Conservation (phyloP, 2,797 vertebrate genomes). For the Melanogrammus aeglefinus region DNA sequence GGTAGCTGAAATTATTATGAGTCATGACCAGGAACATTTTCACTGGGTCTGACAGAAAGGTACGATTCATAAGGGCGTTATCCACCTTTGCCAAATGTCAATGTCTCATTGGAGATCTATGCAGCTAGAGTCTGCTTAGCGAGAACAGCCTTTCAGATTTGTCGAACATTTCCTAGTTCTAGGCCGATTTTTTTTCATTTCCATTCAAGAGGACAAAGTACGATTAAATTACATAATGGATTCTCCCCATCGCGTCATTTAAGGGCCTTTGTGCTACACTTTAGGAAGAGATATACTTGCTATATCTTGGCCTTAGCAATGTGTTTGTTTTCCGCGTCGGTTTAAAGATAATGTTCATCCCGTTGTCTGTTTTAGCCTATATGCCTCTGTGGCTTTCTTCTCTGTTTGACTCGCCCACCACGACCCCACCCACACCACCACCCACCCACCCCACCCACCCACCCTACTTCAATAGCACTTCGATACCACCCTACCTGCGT, state of each 20-base stretch:
- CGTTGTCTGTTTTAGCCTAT: background rate
- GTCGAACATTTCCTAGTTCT: background rate
- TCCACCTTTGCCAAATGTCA: background rate
- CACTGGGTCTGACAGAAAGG: background rate
- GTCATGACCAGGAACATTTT: background rate
- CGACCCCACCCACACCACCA: background rate
- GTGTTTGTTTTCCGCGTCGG: background rate
- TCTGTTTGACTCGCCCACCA: background rate
- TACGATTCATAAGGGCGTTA: background rate
- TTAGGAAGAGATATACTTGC: background rate
- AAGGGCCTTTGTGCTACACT: background rate
- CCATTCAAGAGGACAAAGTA: background rate
- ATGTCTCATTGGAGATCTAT: background rate
- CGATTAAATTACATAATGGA: background rate
- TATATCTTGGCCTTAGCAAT: background rate
- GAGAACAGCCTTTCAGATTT: background rate
- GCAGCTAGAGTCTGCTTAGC: background rate
- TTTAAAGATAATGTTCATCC: background rate
- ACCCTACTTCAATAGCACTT: constrained; percentile 14
- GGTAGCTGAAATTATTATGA: background rate
- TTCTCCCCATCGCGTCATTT: background rate
- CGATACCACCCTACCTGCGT: constrained; percentile 17
- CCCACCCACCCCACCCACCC: background rate
- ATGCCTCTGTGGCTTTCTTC: background rate
- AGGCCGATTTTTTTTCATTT: background rate